These are phyloP conservation scores for Paracanthobrama guichenoti DNA, from an alignment of 2,113 vertebrate species.

Conservation along the genomic window DNA sequence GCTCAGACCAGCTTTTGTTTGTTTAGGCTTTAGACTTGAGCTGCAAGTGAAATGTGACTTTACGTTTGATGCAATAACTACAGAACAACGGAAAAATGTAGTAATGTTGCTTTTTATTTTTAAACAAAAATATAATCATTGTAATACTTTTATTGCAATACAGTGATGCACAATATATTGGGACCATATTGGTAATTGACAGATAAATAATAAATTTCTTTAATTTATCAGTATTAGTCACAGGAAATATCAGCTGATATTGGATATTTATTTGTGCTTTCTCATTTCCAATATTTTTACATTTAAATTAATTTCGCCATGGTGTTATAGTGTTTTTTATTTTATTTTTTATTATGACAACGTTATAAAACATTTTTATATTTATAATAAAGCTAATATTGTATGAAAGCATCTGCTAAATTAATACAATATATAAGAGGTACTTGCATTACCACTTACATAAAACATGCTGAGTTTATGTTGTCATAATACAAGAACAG, in stretches of 20 bases:
- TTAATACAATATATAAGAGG: background rate
- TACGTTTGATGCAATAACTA: background rate
- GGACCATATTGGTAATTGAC: background rate
- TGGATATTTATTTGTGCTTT: background rate
- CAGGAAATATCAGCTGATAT: background rate
- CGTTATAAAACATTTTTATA: background rate
- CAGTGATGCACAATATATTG: no score
- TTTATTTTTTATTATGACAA: background rate
- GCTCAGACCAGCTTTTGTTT: constrained; percentile 11
- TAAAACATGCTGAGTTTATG: no score
- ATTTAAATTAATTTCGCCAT: background rate
- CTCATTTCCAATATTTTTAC: background rate
- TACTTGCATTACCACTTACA: no score
- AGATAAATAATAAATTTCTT: background rate
- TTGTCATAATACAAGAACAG: no score
- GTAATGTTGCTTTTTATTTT: no score
- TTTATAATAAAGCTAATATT: background rate
- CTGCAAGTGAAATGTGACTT: background rate
- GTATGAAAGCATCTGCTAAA: background rate
- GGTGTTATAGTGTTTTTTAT: no score
- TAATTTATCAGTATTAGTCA: background rate
- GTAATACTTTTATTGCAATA: background rate
- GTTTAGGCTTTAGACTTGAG: background rate
- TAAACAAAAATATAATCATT: no score
- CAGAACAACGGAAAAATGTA: background rate